phyloP scores from a whole-genome alignment of 1,140 invertebrate genomes.

The Drosophila mauritiana region DNA sequence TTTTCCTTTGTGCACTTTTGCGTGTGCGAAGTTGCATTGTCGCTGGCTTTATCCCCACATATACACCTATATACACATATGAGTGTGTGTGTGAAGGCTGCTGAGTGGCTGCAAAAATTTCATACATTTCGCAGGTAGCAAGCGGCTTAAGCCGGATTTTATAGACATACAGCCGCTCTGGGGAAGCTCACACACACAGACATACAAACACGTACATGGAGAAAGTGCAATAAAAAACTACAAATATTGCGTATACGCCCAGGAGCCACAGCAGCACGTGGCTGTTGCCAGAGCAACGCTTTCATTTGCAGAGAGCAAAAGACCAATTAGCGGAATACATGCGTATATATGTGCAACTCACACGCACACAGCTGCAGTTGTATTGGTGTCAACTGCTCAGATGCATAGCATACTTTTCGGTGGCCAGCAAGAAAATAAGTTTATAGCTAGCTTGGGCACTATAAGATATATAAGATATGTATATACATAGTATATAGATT shows the following conservation, averaged over 20 bases:
- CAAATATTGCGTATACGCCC: slow-evolving; percentile 78
- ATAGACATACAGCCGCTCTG: slow-evolving; percentile 47
- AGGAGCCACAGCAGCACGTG: slow-evolving; percentile 49
- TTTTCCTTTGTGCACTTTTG: slow-evolving; percentile 9
- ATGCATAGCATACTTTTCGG: slow-evolving; percentile 29
- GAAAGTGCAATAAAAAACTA: slow-evolving; percentile 52
- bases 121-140: slow-evolving; percentile 78
- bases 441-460: not conserved
- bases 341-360: not conserved
- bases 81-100: slow-evolving; percentile 30
- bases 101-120: slow-evolving; percentile 60
- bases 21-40: slow-evolving; percentile 31
- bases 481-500: too few relatives aligned
- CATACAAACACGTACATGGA: not conserved
- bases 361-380: not conserved
- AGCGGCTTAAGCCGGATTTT: slow-evolving; percentile 75
- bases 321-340: slow-evolving; percentile 66
- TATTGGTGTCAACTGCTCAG: slow-evolving; percentile 16
- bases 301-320: slow-evolving; percentile 45
- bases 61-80: not conserved
- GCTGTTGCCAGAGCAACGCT: slow-evolving; percentile 68
- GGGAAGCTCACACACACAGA: slow-evolving; percentile 1
- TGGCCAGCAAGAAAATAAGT: not conserved
- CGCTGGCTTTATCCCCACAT: slow-evolving; percentile 7
- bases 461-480: too few relatives aligned